Evolutionary conservation across 2,113 vertebrate genomes (phyloP), one percentile per base, ranked within the genome.

Genomic region (Oryzias woworae): DNA sequence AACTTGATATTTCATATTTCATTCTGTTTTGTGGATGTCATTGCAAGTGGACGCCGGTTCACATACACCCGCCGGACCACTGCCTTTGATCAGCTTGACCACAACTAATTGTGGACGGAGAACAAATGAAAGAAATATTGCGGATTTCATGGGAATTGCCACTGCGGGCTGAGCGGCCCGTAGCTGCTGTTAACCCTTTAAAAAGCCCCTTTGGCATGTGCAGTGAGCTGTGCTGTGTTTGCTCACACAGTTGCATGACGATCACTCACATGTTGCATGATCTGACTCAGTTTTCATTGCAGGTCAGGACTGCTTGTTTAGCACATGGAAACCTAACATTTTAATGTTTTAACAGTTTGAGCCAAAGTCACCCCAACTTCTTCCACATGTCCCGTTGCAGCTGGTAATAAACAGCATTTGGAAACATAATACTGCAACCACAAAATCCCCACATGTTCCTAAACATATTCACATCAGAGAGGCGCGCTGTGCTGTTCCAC

Each of bases 1-100:
- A 99, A 99, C 95, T 92, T 86, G 96, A 99, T 97, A 96, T 98
- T 99, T 97, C 97, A 99, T 99, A 99, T 99, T 98, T 98, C 97
- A 99, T 97, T 98, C 95, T 99, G 95, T 94, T 97, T 95, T 94
- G 95, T 92, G 94, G 92, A 95, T 95, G 96, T 98, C 96, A 96
- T 95, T 93, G 94, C 92, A 92, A 96, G 88, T 53, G 94, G 94
- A 97, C 92, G 93, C 83, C 88, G 93, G 96, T 98, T 98, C 96
- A 98, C 96, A 98, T 96, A 95, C 96, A 95, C 94, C 91, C 86
- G 91, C 89, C 94, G 90, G 92, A 80, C 90, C 69, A 82, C 87
- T 63, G 65, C 89, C 96, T 99, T 99, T 99, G 96, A 99, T 98
- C 95, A 94, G 93, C 85, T 89, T 92, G 94, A 97, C 96, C 93